Conservation (phyloP, 2,888 invertebrate species). For the Synanthedon tipuliformis region DNA sequence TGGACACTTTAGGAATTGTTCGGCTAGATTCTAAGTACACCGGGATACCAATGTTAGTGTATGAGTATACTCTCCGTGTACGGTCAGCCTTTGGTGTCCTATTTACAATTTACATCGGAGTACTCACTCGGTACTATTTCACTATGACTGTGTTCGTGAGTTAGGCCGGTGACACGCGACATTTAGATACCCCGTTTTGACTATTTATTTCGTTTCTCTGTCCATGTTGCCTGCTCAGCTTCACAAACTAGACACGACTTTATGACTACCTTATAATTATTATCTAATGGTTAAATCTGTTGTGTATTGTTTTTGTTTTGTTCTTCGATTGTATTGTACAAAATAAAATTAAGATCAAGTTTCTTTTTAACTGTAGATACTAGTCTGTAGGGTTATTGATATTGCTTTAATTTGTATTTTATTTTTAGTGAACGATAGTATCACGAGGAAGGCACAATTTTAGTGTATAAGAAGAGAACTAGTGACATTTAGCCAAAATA, state of each 20-base stretch:
- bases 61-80: constrained; percentile 4
- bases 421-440: constrained; percentile 15
- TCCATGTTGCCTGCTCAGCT: constrained; percentile 13
- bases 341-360: constrained; percentile 51
- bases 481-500: constrained; percentile 69
- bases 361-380: constrained; percentile 51
- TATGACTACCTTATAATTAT: constrained; percentile 19
- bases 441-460: constrained; percentile 59
- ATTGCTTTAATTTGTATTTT: constrained; percentile 17
- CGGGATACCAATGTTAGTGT: background rate
- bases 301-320: constrained; percentile 23
- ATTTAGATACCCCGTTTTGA: background rate
- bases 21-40: background rate
- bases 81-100: constrained; percentile 4
- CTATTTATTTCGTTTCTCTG: constrained; percentile 8
- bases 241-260: constrained; percentile 22
- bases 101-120: constrained; percentile 6
- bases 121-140: constrained; percentile 8
- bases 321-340: constrained; percentile 54
- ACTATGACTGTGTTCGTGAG: constrained; percentile 14
- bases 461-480: constrained; percentile 57
- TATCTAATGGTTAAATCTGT: constrained; percentile 34
- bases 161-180: constrained; percentile 23
- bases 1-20: background rate
- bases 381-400: constrained; percentile 22